Evolutionary conservation across 92 coral and sea anemone genomes (phyloP), one percentile per base, ranked within the genome.

Genomic region (Meandrina meandrites): DNA sequence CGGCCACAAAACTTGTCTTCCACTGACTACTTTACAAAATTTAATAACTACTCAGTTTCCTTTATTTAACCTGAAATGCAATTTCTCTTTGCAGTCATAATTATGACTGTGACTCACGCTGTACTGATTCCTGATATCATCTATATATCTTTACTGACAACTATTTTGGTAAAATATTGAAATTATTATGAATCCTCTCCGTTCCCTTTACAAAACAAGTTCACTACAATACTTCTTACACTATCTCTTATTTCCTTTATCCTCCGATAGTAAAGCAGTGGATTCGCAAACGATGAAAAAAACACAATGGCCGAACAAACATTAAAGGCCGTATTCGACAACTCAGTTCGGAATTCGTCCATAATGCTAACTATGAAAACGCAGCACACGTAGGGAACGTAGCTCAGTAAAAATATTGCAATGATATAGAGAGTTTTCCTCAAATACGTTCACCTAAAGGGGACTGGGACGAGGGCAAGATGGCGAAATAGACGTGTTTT

Each of bases 171-270:
- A 40, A 2, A 22, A 24, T 0, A 19, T 62, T 62, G 14, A 62
- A 62, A 62, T 24, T 24, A 24, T 21, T 62, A 62, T 11, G 11
- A 62, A 22, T 62, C 69, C 69, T 24, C 14, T 62, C 27, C 69
- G 69, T n/a, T 62, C 24, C 11, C 69, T 22, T 62, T 7, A 62
- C 69, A 24, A 8, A n/a, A 62, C 8, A 62, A 15, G 24, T 57
- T 57, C 64, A 24, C 18, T 57, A 57, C 19, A 8, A 19, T 57
- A 3, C 8, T 17, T 18, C 27, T 32, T 32, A 72, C 77, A 34
- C 77, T 37, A 0, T 72, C 77, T 72, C 77, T 72, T 14, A 72
- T 72, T 34, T 72, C 77, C 40, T 72, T 72, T 72, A 72, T 31
- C 77, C 77, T 72, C 77, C 42, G 14, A 34, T 72, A 72, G 13